phyloP scores from a whole-genome alignment of 2,888 invertebrate genomes.

The Platycheirus albimanus region DNA sequence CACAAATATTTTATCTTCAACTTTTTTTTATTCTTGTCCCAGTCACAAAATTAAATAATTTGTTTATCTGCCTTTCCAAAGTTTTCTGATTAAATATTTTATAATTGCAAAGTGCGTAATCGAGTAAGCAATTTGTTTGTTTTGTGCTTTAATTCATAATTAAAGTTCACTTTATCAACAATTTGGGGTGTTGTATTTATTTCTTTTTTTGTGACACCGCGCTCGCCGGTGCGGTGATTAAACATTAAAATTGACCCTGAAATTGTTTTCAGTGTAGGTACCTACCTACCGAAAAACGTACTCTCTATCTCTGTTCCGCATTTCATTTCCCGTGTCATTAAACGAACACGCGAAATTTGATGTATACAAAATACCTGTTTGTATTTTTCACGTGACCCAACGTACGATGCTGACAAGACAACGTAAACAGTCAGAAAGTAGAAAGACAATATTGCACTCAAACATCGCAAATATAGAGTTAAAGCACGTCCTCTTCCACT shows the following conservation, averaged over 20 bases:
- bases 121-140: no score
- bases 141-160: no score
- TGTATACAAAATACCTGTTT: background rate
- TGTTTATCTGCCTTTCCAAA: no score
- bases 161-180: background rate
- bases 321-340: background rate
- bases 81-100: no score
- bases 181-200: background rate
- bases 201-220: background rate
- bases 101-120: no score
- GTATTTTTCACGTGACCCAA: conserved; percentile 23
- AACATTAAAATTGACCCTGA: conserved; percentile 6
- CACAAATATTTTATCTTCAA: no score
- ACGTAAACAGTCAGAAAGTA: conserved; percentile 14
- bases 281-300: background rate
- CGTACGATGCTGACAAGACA: background rate
- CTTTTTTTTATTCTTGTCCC: no score
- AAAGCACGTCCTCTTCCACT: conserved; percentile 3
- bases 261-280: conserved; percentile 16
- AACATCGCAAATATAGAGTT: conserved; percentile 13
- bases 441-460: conserved; percentile 24
- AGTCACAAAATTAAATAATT: no score
- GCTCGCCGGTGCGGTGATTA: no score
- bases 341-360: background rate
- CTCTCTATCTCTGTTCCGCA: background rate